Base-by-base conservation (phyloP, 2,797 vertebrate genomes). In the Chrysolophus pictus region DNA sequence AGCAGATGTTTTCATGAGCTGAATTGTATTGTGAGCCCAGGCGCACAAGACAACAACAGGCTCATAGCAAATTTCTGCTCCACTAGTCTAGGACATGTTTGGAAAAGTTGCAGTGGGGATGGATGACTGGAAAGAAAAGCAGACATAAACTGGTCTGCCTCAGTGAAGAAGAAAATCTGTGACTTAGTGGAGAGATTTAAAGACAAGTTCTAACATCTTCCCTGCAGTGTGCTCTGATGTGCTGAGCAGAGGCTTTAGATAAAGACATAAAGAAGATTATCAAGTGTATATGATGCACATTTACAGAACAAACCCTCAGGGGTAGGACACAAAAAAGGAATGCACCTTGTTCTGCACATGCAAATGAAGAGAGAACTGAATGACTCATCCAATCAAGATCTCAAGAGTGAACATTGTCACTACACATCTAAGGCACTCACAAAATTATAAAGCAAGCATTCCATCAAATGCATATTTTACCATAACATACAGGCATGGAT, bases 301-400 rank as follows among this genome's bases (percentile, higher is more conserved):
- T 74, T 62, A 58, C 42, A 81, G 37, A 83, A 39, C 18, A 85
- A 91, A 77, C 47, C 55, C 75, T 72, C 58, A 72, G 58, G 84
- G 49, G 37, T 75, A 59, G 19, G 67, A 80, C 72, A 42, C 22
- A 49, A 60, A 80, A 70, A 65, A 74, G 80, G 37, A 81, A 74
- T 0, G 2, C 62, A 72, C 42, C 60, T 79, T 47, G 24, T 73
- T 82, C 84, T 87, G 67, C 53, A 49, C 37, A 59, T 90, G 78
- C 29, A 90, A 91, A 90, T 81, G 58, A 88, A 69, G 67, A 84
- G 33, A 69, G 21, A 71, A 8, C 46, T 62, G 49, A 84, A 68
- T 91, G 84, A 92, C 31, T 93, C 91, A 87, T 68, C 4, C 26
- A 51, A 74, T 35, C 33, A 47, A 91, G 58, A 64, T 70, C 78